Evolutionary conservation across 2,888 invertebrate genomes (phyloP).

Genomic region (Camptogramma bilineatum): DNA sequence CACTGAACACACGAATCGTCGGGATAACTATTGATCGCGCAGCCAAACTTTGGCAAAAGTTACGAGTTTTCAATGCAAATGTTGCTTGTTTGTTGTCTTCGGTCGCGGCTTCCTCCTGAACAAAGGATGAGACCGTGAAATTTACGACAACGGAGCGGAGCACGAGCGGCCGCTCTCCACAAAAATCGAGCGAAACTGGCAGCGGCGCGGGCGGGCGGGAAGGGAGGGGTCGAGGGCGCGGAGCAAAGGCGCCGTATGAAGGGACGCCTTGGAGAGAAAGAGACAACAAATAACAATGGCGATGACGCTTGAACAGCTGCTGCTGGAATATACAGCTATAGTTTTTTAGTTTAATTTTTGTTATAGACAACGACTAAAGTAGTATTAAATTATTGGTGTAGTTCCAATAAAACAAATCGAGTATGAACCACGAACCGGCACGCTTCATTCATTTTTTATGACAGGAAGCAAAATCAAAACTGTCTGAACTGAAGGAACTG

Average conservation of each 20-base stretch:
- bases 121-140: conserved; percentile 80
- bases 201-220: conserved; percentile 60
- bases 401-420: background rate
- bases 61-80: conserved; percentile 30
- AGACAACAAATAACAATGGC: conserved; percentile 66
- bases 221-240: conserved; percentile 52
- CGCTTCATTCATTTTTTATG: conserved; percentile 14
- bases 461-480: background rate
- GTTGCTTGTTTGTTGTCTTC: conserved; percentile 50
- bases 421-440: background rate
- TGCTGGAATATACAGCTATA: conserved; percentile 2
- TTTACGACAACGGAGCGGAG: conserved; percentile 54
- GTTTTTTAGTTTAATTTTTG: background rate
- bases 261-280: conserved; percentile 58
- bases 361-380: background rate
- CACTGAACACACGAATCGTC: conserved; percentile 71
- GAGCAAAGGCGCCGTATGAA: conserved; percentile 47
- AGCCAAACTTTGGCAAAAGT: conserved; percentile 48
- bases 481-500: background rate
- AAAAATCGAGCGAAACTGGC: conserved; percentile 82
- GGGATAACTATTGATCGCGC: conserved; percentile 63
- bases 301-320: conserved; percentile 38
- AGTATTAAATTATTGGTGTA: background rate
- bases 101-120: conserved; percentile 66
- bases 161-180: conserved; percentile 66